These are phyloP conservation scores for Entelurus aequoreus DNA, from an alignment of 2,113 vertebrate genomes.

Conservation along the genomic window DNA sequence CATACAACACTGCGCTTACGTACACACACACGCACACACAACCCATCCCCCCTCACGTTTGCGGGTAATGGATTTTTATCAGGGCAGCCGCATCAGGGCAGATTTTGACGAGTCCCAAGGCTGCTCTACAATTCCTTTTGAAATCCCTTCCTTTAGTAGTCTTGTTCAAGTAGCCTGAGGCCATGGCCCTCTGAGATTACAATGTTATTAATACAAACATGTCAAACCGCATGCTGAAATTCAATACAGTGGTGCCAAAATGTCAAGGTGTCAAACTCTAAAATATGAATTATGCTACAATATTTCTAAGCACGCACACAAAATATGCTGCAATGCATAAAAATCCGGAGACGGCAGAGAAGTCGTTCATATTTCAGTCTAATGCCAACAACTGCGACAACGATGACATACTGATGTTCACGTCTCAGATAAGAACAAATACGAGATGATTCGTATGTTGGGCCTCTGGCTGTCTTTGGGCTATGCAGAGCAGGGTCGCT, in stretches of 20 bases:
- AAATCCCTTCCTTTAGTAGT: conserved; percentile 77
- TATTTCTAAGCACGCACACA: conserved; percentile 69
- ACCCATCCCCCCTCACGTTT: conserved; percentile 54
- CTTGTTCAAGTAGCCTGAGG: conserved; percentile 76
- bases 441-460: too few relatives aligned
- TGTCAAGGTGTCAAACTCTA: conserved; percentile 76
- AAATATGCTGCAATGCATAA: conserved; percentile 61
- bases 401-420: conserved; percentile 8
- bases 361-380: conserved; percentile 57
- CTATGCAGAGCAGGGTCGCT: too few relatives aligned
- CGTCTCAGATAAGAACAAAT: conserved; percentile 4
- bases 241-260: conserved; percentile 76
- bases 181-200: conserved; percentile 78
- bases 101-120: conserved; percentile 75
- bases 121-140: conserved; percentile 81
- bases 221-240: conserved; percentile 77
- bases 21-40: conserved; percentile 20
- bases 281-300: conserved; percentile 76
- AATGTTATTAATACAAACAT: conserved; percentile 81
- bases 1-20: too few relatives aligned
- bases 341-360: conserved; percentile 39
- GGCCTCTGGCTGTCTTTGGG: too few relatives aligned
- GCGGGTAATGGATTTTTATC: conserved; percentile 79
- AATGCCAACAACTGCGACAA: conserved; percentile 47
- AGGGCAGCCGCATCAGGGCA: conserved; percentile 71